Evolutionary conservation across 2,113 vertebrate genomes (phyloP), one percentile per base, ranked within the genome.

Genomic region (Xyrauchen texanus): DNA sequence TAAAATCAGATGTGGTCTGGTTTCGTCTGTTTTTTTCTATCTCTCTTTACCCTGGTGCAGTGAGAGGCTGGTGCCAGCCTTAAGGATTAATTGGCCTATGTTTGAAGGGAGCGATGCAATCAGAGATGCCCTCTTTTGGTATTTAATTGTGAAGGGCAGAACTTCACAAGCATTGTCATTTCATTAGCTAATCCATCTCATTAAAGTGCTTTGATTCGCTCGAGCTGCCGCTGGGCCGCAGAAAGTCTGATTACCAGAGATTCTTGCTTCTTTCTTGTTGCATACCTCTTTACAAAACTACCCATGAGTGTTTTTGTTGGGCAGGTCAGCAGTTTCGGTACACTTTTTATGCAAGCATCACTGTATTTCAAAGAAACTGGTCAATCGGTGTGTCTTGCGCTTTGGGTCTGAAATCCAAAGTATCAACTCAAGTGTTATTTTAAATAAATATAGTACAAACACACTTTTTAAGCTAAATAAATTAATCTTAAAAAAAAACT

Each of bases 161-260:
- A 34, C 21, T 34, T 34, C 21, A 34, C 21, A 34, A 34, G 21
- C 21, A 3, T 34, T 79, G 62, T 64, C 67, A 68, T 85, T 83
- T 83, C 74, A 85, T 76, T 79, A 64, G 79, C 75, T 83, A 81
- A 83, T 85, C 81, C 81, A 51, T 78, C 77, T 78, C 73, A 75
- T 85, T 82, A 81, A 80, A 57, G 61, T 15, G 3, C 60, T 53
- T 58, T 44, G 72, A 76, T 84, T 79, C 8, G 34, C 57, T 57
- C 77, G 16, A 79, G 57, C 52, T 34, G 16, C 72, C 49, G 4
- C 47, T 13, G 66, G 70, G 8, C 11, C 69, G 44, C 21, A 51
- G 4, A 74, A 63, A 76, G 46, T 71, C 72, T 49, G 69, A 76
- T 69, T 75, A 75, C 60, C 69, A 82, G 71, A 74, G 13, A 13